These are phyloP conservation scores for Incurvaria masculella DNA, from an alignment of 2,888 invertebrate genomes.

Conservation along the genomic window DNA sequence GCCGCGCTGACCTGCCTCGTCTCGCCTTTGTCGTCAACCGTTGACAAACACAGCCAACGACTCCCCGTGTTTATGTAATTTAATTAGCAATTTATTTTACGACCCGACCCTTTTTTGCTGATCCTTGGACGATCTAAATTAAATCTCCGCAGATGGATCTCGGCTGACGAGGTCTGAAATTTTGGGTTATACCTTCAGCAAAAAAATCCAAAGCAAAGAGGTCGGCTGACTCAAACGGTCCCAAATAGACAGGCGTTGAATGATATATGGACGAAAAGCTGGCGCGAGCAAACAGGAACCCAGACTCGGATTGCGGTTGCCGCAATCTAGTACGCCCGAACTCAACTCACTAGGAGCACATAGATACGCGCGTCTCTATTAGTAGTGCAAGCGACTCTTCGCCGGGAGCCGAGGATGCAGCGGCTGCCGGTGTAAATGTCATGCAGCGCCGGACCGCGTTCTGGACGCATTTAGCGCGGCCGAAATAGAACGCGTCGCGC, in stretches of 20 bases:
- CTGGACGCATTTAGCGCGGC: slow-evolving; percentile 41
- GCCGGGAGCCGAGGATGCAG: slow-evolving; percentile 29
- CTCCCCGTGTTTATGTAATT: not conserved
- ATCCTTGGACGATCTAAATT: not conserved
- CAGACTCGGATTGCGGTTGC: not conserved
- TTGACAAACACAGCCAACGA: not conserved
- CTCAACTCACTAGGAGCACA: not conserved
- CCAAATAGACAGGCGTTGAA: too few species aligned
- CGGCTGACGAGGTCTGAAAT: not conserved
- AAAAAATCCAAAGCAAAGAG: too few species aligned
- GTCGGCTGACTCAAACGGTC: too few species aligned
- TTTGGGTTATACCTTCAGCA: too few species aligned
- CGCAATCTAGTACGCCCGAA: not conserved
- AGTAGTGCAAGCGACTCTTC: not conserved
- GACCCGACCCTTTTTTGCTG: not conserved
- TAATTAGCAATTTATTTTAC: not conserved
- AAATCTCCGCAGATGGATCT: not conserved
- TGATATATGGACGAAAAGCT: not conserved
- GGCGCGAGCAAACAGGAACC: not conserved
- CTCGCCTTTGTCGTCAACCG: not conserved
- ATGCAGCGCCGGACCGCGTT: slow-evolving; percentile 41
- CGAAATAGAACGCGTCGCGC: slow-evolving; percentile 43
- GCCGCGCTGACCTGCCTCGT: too few species aligned
- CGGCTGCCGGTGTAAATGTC: slow-evolving; percentile 48
- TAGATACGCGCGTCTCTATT: not conserved